Evolutionary conservation across 2,888 invertebrate genomes (phyloP).

Genomic region (Orchestes rusci): DNA sequence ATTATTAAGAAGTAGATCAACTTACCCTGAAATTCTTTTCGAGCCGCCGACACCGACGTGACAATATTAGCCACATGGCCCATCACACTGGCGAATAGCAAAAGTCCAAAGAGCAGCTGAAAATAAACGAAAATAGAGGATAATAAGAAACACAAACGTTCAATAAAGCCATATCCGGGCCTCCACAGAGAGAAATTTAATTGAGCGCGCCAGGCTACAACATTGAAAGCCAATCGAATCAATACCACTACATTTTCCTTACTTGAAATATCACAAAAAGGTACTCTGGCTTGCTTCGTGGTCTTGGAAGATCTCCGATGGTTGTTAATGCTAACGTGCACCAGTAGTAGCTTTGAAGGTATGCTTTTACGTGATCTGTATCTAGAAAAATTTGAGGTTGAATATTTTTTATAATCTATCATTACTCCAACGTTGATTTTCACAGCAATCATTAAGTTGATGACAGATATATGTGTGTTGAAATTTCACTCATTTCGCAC

Average conservation of each 20-base stretch:
- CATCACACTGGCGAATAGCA: slow-evolving; percentile 92
- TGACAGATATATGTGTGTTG: too few relatives aligned
- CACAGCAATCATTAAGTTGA: too few relatives aligned
- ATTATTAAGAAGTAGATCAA: too few relatives aligned
- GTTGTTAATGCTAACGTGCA: slow-evolving; percentile 94
- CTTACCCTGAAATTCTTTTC: slow-evolving; percentile 98
- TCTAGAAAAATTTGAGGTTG: slow-evolving; percentile 43
- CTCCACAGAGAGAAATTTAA: neutral
- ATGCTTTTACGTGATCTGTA: slow-evolving; percentile 86
- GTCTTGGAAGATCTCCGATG: slow-evolving; percentile 87
- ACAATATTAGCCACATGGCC: slow-evolving; percentile 98
- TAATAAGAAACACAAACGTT: too few relatives aligned
- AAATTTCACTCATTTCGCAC: too few relatives aligned
- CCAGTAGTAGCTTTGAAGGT: slow-evolving; percentile 98
- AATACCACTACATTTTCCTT: too few relatives aligned
- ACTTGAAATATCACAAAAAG: slow-evolving; percentile 77
- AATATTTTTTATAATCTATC: too few relatives aligned
- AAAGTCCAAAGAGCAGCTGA: slow-evolving; percentile 87
- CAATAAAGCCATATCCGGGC: slow-evolving; percentile 4
- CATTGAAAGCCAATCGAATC: too few relatives aligned
- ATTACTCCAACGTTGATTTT: too few relatives aligned
- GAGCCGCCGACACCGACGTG: slow-evolving; percentile 91
- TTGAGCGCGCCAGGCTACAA: neutral
- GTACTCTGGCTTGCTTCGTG: slow-evolving; percentile 90
- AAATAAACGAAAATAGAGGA: slow-evolving; percentile 10